A percentile compares a stretch with the other conserved stretches of the same genome.
Conservation (phyloP, 2,113 vertebrate genomes). For the Orthonyx spaldingii region DNA sequence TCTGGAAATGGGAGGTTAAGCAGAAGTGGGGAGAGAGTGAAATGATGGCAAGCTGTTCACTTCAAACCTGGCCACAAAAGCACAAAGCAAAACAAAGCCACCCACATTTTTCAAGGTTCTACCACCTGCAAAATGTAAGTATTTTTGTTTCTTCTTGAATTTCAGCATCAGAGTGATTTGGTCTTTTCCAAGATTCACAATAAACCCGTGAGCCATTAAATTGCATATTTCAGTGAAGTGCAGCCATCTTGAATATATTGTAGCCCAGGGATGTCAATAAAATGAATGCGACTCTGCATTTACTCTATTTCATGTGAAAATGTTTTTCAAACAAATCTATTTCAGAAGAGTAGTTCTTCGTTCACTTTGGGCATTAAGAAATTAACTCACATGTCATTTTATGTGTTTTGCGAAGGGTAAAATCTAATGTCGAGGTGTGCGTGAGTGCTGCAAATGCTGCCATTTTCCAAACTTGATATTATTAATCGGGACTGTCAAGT, state of each 20-base stretch:
- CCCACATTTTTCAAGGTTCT: background rate
- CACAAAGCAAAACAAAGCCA: background rate
- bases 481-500: conserved; percentile 44
- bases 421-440: background rate
- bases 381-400: background rate
- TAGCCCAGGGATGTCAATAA: background rate
- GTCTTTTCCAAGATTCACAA: background rate
- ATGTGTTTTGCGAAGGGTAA: background rate
- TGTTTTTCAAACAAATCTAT: background rate
- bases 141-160: background rate
- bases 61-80: background rate
- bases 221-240: background rate
- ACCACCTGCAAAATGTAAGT: background rate
- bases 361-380: background rate
- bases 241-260: background rate
- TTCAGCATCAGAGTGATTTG: background rate
- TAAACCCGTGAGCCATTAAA: background rate
- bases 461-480: background rate
- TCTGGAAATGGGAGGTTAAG: background rate
- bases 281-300: background rate
- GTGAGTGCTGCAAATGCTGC: background rate
- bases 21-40: background rate
- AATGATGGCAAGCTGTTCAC: background rate
- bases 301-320: background rate
- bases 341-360: background rate